These are phyloP conservation scores for Pitta sordida DNA, from an alignment of 2,113 vertebrate species.

Conservation along the genomic window DNA sequence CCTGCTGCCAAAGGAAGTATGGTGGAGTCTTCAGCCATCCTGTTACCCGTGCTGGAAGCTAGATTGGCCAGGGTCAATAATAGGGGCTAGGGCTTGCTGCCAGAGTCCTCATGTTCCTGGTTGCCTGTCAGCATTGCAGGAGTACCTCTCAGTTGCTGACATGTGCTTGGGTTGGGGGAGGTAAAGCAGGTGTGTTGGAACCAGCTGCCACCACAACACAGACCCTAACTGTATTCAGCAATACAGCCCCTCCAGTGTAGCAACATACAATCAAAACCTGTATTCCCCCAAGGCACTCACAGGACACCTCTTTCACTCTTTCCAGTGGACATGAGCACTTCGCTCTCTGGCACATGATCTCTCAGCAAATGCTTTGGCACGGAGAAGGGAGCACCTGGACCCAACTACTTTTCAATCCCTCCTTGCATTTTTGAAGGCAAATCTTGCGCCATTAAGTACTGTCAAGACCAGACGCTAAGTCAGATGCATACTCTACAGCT, in stretches of 20 bases:
- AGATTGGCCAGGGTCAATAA: rapidly evolving
- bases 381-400: neutral
- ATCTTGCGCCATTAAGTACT: neutral
- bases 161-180: neutral
- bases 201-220: neutral
- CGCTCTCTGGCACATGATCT: neutral
- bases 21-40: neutral
- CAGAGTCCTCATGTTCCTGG: neutral
- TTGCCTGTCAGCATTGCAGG: neutral
- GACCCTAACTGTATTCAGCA: neutral
- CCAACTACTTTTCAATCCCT: neutral
- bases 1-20: neutral
- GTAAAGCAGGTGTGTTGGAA: neutral
- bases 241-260: neutral
- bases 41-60: neutral
- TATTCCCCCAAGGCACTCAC: neutral
- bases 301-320: neutral
- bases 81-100: neutral
- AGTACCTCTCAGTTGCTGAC: neutral
- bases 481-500: neutral
- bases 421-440: neutral
- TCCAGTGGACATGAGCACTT: neutral
- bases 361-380: neutral
- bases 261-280: neutral
- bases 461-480: neutral